These are phyloP conservation scores for Ophioninae sp. DNA, from an alignment of 2,888 invertebrate species.

Conservation along the genomic window DNA sequence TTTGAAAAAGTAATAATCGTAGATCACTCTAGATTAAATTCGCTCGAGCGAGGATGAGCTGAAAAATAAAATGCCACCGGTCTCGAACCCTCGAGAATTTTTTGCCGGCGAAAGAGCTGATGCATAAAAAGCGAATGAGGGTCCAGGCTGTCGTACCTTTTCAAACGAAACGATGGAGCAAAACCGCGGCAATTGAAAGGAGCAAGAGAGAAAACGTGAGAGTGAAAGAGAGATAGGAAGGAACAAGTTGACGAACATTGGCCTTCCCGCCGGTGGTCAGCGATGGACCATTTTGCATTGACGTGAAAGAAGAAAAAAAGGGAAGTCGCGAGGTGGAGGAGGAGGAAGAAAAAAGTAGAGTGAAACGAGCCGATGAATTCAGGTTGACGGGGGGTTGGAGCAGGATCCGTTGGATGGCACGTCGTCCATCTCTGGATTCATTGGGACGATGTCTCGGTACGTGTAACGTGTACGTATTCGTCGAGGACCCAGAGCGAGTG, in stretches of 20 bases:
- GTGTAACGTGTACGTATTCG: not conserved
- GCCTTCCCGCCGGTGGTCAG: conserved; percentile 25
- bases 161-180: conserved; percentile 16
- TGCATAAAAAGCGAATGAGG: not conserved
- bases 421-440: conserved; percentile 28
- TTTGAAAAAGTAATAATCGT: not conserved
- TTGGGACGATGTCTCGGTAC: conserved; percentile 20
- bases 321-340: conserved; percentile 21
- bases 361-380: conserved; percentile 8
- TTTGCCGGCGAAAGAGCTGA: conserved; percentile 14
- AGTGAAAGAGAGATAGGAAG: conserved; percentile 13
- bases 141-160: conserved; percentile 21
- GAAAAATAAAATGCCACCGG: not conserved
- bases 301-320: conserved; percentile 44
- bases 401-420: conserved; percentile 17
- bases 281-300: conserved; percentile 38
- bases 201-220: conserved; percentile 1
- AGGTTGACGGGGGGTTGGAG: conserved; percentile 12
- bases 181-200: conserved; percentile 44
- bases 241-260: conserved; percentile 33
- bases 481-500: not conserved
- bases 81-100: conserved; percentile 2
- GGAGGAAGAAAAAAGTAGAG: conserved; percentile 32
- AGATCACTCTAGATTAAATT: not conserved
- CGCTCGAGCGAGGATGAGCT: not conserved